phyloP scores from a whole-genome alignment of 2,797 vertebrate species.

The Chromobotia macracanthus region DNA sequence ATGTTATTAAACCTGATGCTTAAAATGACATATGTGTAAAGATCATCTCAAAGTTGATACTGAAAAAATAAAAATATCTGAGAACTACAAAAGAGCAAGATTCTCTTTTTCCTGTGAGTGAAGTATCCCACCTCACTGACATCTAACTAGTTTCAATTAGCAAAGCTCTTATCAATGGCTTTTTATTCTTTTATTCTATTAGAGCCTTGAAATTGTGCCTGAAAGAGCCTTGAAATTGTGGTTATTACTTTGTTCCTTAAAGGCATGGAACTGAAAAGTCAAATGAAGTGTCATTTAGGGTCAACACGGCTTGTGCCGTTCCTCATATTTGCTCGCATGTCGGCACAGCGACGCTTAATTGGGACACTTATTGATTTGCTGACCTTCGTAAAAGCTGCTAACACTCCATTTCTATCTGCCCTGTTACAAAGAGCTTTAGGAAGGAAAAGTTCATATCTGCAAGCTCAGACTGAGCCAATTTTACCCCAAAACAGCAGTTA shows the following conservation, averaged over 20 bases:
- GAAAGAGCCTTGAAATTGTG: too few relatives aligned
- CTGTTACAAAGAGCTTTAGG: slow-evolving; percentile 25
- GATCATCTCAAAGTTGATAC: too few relatives aligned
- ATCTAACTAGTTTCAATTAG: background rate
- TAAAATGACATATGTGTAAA: too few relatives aligned
- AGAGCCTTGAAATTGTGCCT: too few relatives aligned
- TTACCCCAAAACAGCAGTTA: background rate
- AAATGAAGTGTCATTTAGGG: background rate
- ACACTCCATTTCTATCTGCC: slow-evolving; percentile 30
- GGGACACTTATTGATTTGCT: slow-evolving; percentile 39
- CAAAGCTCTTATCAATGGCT: background rate
- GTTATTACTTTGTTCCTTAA: background rate
- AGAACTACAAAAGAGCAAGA: too few relatives aligned
- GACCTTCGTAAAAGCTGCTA: slow-evolving; percentile 42
- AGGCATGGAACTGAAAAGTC: background rate
- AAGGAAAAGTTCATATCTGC: background rate
- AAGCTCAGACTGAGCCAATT: slow-evolving; percentile 21
- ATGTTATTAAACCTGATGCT: background rate
- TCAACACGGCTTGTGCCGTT: background rate
- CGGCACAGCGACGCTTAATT: slow-evolving; percentile 3
- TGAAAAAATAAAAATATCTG: too few relatives aligned
- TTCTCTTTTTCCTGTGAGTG: background rate
- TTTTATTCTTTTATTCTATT: slow-evolving; percentile 8
- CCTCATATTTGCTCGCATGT: slow-evolving; percentile 7
- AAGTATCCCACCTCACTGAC: background rate